Conservation (phyloP, 1,140 invertebrate genomes). For the Eriocheir sinensis region DNA sequence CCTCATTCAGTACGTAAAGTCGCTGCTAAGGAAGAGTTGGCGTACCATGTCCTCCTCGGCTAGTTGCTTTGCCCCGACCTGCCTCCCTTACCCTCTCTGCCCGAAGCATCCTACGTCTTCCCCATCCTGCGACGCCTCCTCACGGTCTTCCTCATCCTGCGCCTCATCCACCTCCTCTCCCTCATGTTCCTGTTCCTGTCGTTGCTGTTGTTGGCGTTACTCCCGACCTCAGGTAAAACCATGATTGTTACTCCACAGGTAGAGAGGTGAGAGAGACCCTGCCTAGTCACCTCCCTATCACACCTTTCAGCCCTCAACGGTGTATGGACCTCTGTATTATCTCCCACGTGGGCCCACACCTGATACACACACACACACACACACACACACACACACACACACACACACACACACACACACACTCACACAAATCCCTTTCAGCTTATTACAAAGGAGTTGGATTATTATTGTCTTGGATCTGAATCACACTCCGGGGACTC, state of each 20-base stretch:
- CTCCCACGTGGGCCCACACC: no score
- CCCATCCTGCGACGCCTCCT: neutral
- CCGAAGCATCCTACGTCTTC: neutral
- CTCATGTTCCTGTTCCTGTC: neutral
- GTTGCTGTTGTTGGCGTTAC: neutral
- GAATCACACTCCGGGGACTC: no score
- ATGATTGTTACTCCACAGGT: neutral
- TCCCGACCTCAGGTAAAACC: conserved; percentile 10
- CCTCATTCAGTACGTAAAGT: neutral
- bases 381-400: conserved; percentile 20
- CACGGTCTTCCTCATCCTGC: neutral
- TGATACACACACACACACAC: conserved; percentile 19
- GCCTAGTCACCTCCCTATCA: neutral
- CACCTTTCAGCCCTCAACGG: no score
- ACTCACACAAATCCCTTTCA: neutral
- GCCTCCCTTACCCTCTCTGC: no score
- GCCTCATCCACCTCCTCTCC: neutral
- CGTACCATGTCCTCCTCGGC: neutral
- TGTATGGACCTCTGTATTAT: no score
- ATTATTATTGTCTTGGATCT: no score
- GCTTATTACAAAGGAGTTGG: no score
- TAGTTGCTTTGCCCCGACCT: no score
- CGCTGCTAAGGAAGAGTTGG: neutral
- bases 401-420: conserved; percentile 6
- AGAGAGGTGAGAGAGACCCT: neutral